Conservation (phyloP, 2,888 invertebrate species). For the Chrysomela aeneicollis region DNA sequence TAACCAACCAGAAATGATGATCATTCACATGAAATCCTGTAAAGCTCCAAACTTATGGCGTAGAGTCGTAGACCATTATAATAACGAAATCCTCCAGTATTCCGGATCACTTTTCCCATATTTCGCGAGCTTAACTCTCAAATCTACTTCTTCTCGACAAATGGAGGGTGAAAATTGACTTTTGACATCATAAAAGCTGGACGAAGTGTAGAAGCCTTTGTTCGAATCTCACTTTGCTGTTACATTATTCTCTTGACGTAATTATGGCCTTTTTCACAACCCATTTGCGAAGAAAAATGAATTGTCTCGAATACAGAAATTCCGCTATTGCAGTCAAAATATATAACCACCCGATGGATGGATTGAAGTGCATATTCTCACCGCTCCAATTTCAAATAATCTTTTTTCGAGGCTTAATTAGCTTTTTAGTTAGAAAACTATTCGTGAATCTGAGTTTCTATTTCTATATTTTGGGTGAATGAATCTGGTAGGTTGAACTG, state of each 20-base stretch:
- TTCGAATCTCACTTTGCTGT: constrained; percentile 49
- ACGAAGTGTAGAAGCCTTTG: constrained; percentile 52
- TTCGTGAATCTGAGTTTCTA: too few relatives aligned
- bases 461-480: too few relatives aligned
- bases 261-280: constrained; percentile 38
- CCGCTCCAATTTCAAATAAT: too few relatives aligned
- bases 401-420: too few relatives aligned
- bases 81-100: constrained; percentile 40
- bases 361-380: too few relatives aligned
- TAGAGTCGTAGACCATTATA: constrained; percentile 36
- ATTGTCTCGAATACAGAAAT: not conserved
- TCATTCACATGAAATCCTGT: not conserved
- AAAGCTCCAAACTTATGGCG: not conserved
- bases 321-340: too few relatives aligned
- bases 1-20: not conserved
- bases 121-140: constrained; percentile 52
- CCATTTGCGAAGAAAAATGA: not conserved
- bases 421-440: too few relatives aligned
- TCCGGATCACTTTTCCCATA: constrained; percentile 44
- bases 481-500: too few relatives aligned
- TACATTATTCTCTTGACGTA: constrained; percentile 49
- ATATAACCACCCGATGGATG: too few relatives aligned
- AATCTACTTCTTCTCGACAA: constrained; percentile 54
- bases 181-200: constrained; percentile 58
- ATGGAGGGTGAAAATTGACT: constrained; percentile 62